Evolutionary conservation across 2,113 vertebrate genomes (phyloP).

Genomic region (Xiphophorus couchianus): DNA sequence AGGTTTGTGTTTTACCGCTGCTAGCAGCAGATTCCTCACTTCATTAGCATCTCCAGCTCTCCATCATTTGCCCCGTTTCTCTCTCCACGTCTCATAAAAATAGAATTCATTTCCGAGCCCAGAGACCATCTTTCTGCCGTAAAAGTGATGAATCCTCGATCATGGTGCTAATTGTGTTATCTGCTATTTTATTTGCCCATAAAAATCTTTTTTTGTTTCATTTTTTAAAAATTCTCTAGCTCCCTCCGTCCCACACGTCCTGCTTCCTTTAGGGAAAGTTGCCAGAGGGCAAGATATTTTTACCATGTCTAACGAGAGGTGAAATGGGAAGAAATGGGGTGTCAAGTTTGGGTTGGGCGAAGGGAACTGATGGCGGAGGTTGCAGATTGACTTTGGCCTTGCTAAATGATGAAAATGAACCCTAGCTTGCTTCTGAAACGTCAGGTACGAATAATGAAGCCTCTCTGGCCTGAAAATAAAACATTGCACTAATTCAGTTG

Average conservation of each 20-base stretch:
- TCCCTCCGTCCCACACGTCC: neutral
- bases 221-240: neutral
- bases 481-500: conserved; percentile 15
- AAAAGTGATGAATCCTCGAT: conserved; percentile 57
- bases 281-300: conserved; percentile 37
- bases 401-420: conserved; percentile 50
- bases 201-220: conserved; percentile 44
- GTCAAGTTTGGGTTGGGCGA: conserved; percentile 26
- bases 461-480: conserved; percentile 23
- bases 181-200: conserved; percentile 57
- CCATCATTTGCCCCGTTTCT: neutral
- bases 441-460: conserved; percentile 30
- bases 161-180: conserved; percentile 64
- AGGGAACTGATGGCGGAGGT: conserved; percentile 25
- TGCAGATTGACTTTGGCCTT: conserved; percentile 20
- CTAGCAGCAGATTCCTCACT: conserved; percentile 33
- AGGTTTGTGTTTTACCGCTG: conserved; percentile 17
- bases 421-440: conserved; percentile 31
- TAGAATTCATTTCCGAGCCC: conserved; percentile 54
- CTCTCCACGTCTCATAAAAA: conserved; percentile 50
- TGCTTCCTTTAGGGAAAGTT: conserved; percentile 14
- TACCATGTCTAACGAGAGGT: conserved; percentile 29
- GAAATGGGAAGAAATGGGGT: conserved; percentile 46
- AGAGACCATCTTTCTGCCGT: conserved; percentile 40
- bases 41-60: conserved; percentile 52